Percentiles rank a stretch among this genome's conserved stretches.
phyloP scores from a whole-genome alignment of 2,113 vertebrate genomes.

The Cyrtonyx montezumae region DNA sequence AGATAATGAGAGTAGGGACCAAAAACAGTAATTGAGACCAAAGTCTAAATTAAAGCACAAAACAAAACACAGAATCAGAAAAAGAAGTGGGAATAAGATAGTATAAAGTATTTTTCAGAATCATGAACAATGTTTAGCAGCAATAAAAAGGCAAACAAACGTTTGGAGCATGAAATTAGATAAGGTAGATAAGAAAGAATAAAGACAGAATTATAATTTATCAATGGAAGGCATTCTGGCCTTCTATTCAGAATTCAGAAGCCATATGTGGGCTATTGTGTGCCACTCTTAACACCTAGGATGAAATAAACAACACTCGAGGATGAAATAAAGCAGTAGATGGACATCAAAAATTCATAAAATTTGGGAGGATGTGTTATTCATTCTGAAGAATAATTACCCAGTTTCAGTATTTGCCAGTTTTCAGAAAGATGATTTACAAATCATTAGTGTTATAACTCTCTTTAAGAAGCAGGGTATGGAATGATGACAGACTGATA shows the following conservation, averaged over 20 bases:
- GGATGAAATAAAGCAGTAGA: not conserved
- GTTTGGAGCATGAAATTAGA: constrained; percentile 17
- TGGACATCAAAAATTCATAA: not conserved
- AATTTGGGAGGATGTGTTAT: not conserved
- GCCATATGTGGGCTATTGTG: not conserved
- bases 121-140: not conserved
- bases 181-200: not conserved
- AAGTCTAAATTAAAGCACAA: constrained; percentile 55
- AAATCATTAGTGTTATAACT: not conserved
- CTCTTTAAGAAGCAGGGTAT: not conserved
- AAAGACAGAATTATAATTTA: constrained; percentile 31
- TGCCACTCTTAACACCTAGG: too few relatives aligned
- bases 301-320: too few relatives aligned
- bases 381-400: constrained; percentile 8
- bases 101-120: constrained; percentile 6
- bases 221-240: constrained; percentile 33
- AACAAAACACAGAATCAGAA: constrained; percentile 16
- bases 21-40: constrained; percentile 36
- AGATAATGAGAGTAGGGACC: constrained; percentile 57
- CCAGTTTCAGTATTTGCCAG: not conserved
- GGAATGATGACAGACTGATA: not conserved
- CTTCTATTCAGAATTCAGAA: not conserved
- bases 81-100: constrained; percentile 26
- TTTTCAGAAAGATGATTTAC: not conserved
- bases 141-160: constrained; percentile 20